Base-by-base conservation (phyloP, 2,888 invertebrate species). In the Sturmia bella region DNA sequence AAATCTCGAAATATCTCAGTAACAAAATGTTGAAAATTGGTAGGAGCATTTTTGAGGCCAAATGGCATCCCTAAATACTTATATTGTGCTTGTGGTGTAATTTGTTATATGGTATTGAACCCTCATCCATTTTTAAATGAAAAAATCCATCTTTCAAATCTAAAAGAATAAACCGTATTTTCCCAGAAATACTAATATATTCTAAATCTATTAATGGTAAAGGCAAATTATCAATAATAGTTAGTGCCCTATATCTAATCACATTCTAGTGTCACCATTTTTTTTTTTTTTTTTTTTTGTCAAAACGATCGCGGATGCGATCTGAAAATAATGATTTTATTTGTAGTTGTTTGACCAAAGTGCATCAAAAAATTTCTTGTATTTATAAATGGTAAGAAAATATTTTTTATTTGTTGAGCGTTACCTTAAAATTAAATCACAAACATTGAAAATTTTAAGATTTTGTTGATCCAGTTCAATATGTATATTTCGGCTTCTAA, bases 11-110 rank as follows among this genome's bases (percentile, higher is more conserved):
- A 59, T 41, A 59, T 45, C 7, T 61, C 43, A 13, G 41, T 61
- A 4, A 63, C 45, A 48, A 63, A 63, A 4, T 27, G 45, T 9
- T 61, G 61, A n/a, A 61, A 61, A 61, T 61, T 61, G 1, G 61
- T 24, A 9, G n/a, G n/a, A n/a, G n/a, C n/a, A n/a, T n/a, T n/a
- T n/a, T n/a, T n/a, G n/a, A n/a, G n/a, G n/a, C n/a, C 66, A 27
- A 64, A 66, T 13, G 37, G 21, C 39, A 68, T 54, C 54, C 24
- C 54, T 54, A 41, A 43, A 27, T 54, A 56, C 21, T 56, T 45
- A 32, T 69, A 69, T 17, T 68, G 68, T 6, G 54, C 68, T 12
- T 43, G 41, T n/a, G 68, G 68, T 12, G 68, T 68, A 69, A 69
- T 27, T 45, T 43, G 15, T 43, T 69, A 7, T 56, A 57, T 17